Conservation (phyloP, 1,140 invertebrate species). For the Papilio xuthus region DNA sequence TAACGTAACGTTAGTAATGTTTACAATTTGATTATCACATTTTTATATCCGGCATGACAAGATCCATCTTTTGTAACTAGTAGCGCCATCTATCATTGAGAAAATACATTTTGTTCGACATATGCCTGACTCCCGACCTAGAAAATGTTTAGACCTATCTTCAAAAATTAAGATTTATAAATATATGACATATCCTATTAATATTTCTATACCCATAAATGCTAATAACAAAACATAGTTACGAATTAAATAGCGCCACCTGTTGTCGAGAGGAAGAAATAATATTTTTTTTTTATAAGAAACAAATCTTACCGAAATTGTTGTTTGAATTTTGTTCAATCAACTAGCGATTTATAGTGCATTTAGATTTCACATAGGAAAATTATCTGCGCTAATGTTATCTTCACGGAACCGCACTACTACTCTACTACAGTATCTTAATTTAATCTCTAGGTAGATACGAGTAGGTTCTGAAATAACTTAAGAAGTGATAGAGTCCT, state of each 20-base stretch:
- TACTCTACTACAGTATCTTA: background rate
- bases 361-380: background rate
- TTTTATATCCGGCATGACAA: background rate
- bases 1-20: background rate
- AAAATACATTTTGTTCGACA: background rate
- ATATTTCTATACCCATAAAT: no score
- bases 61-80: background rate
- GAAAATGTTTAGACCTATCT: background rate
- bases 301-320: no score
- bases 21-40: background rate
- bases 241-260: background rate
- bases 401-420: background rate
- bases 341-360: no score
- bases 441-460: background rate
- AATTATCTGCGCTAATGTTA: no score
- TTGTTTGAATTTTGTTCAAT: no score
- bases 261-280: slow-evolving; percentile 13
- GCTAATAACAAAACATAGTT: no score
- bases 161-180: background rate
- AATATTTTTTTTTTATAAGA: background rate
- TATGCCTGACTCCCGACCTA: background rate
- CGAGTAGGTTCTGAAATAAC: background rate
- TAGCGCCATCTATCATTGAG: slow-evolving; percentile 41
- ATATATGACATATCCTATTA: no score
- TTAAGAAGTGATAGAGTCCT: background rate